Conservation (phyloP, 2,113 vertebrate genomes). For the Catagonus wagneri region DNA sequence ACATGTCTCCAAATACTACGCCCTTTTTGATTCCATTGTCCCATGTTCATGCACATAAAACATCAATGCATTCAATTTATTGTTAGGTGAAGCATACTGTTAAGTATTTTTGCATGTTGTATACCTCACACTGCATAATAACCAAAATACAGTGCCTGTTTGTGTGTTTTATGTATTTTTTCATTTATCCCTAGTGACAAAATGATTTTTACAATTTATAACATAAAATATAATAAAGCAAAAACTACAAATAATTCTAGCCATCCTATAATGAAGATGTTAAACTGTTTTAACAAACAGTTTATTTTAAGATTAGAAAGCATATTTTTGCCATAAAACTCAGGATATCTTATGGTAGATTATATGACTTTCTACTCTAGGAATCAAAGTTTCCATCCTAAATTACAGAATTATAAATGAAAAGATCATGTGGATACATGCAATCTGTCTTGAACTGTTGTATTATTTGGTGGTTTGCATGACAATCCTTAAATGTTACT, state of each 20-base stretch:
- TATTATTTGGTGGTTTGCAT: constrained; percentile 57
- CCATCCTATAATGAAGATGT: constrained; percentile 56
- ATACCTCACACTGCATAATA: background rate
- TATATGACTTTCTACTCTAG: background rate
- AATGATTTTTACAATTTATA: constrained; percentile 61
- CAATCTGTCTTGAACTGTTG: background rate
- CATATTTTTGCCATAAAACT: constrained; percentile 34
- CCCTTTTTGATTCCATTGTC: background rate
- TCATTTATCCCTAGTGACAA: constrained; percentile 16
- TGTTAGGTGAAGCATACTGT: background rate
- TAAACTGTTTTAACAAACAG: constrained; percentile 78
- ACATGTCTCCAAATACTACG: background rate
- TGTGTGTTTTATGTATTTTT: constrained; percentile 51
- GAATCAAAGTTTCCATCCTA: constrained; percentile 37
- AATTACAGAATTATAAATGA: constrained; percentile 69
- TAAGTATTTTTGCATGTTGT: background rate
- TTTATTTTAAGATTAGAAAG: background rate
- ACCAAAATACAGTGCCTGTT: background rate
- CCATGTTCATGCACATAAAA: background rate
- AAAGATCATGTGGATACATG: constrained; percentile 50
- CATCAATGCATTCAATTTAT: background rate
- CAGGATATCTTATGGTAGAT: background rate
- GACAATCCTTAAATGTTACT: constrained; percentile 66
- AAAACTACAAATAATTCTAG: constrained; percentile 57
- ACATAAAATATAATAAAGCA: constrained; percentile 41